Conservation (phyloP, 2,888 invertebrate genomes). For the Sminthurinus aureus region DNA sequence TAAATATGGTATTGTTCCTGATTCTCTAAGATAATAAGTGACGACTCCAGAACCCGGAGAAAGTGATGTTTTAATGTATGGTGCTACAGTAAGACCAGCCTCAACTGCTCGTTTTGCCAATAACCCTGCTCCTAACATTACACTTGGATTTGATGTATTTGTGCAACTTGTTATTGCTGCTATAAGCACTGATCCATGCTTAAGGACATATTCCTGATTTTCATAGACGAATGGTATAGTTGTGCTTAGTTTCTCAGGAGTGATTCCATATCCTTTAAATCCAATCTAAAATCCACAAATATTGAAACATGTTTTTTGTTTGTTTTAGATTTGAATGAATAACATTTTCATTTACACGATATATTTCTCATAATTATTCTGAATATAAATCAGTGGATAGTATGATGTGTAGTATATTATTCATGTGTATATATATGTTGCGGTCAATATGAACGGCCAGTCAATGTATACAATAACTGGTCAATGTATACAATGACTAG, state of each 20-base stretch:
- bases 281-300: constrained; percentile 71
- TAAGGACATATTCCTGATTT: constrained; percentile 78
- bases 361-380: not conserved
- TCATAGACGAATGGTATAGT: constrained; percentile 81
- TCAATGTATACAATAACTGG: too few relatives aligned
- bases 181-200: constrained; percentile 93
- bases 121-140: constrained; percentile 95
- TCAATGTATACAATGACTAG: too few relatives aligned
- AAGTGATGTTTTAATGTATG: constrained; percentile 95
- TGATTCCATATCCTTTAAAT: constrained; percentile 89
- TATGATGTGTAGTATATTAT: too few relatives aligned
- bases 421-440: too few relatives aligned
- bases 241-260: constrained; percentile 70
- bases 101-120: constrained; percentile 94
- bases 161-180: constrained; percentile 98
- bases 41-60: constrained; percentile 95
- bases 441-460: too few relatives aligned
- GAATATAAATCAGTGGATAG: constrained; percentile 63
- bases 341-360: too few relatives aligned
- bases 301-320: not conserved
- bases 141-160: constrained; percentile 97
- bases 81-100: constrained; percentile 84
- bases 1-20: constrained; percentile 88
- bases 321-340: too few relatives aligned
- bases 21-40: constrained; percentile 87